Percentiles rank a stretch among this genome's conserved stretches.
These are phyloP conservation scores for Aurelia sp. DNA, from an alignment of 30 jellyfish, hydroid and myxozoan species.

Conservation along the genomic window DNA sequence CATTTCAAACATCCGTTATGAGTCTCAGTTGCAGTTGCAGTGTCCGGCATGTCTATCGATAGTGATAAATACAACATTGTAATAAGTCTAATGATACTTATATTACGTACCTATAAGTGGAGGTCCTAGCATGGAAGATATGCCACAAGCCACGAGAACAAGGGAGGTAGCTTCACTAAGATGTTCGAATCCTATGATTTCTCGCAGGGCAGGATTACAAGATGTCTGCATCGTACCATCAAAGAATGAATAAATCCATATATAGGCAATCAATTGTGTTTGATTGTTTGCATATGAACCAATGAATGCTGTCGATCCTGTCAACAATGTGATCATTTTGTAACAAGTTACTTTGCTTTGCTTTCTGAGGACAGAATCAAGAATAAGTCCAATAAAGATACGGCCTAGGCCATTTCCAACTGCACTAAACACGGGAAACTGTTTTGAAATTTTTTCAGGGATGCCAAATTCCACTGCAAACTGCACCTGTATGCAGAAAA, in stretches of 20 bases:
- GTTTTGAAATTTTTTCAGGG: slow-evolving; percentile 18
- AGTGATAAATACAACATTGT: no score
- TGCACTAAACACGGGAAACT: slow-evolving; percentile 56
- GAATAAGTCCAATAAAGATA: slow-evolving; percentile 30
- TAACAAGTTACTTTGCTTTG: slow-evolving; percentile 8
- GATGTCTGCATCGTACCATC: slow-evolving; percentile 49
- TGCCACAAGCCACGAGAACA: slow-evolving; percentile 14
- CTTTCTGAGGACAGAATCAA: slow-evolving; percentile 17
- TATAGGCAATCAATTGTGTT: slow-evolving; percentile 44
- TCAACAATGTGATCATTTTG: slow-evolving; percentile 20
- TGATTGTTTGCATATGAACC: slow-evolving; percentile 51
- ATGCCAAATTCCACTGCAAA: slow-evolving; percentile 63
- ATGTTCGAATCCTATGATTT: slow-evolving; percentile 1
- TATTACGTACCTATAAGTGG: slow-evolving; percentile 53
- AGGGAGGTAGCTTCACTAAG: slow-evolving; percentile 37
- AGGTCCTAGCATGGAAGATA: slow-evolving; percentile 54
- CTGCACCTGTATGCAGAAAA: slow-evolving; percentile 50
- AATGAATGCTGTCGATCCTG: slow-evolving; percentile 38
- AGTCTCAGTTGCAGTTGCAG: no score
- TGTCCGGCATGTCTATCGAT: no score
- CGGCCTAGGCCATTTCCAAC: slow-evolving; percentile 51
- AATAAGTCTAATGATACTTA: no score
- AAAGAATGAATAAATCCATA: slow-evolving; percentile 31
- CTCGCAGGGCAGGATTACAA: slow-evolving; percentile 14
- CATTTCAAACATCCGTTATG: no score